Conservation (phyloP, 2,888 invertebrate genomes). For the Chloromyia formosa region DNA sequence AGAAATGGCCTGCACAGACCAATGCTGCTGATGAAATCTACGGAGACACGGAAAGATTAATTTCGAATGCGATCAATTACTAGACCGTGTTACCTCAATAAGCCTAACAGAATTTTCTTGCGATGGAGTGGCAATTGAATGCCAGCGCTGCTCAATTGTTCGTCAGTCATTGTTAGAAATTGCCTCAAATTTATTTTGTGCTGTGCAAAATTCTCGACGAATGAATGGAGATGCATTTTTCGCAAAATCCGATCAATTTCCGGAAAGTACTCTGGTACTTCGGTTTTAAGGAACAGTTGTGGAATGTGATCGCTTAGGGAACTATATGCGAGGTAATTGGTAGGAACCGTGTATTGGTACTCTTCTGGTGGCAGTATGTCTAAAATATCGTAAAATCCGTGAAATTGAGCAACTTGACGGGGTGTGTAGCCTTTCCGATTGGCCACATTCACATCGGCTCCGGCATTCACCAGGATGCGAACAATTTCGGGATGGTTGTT, state of each 20-base stretch:
- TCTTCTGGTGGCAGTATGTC: conserved; percentile 57
- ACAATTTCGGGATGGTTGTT: conserved; percentile 59
- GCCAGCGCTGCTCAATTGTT: conserved; percentile 56
- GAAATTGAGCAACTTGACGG: conserved; percentile 58
- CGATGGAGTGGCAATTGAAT: conserved; percentile 58
- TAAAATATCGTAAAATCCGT: conserved; percentile 60
- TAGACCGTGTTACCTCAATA: conserved; percentile 57
- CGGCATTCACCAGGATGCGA: conserved; percentile 54
- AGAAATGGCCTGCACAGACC: conserved; percentile 59
- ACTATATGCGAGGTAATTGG: conserved; percentile 57
- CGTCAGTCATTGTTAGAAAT: conserved; percentile 59
- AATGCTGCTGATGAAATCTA: conserved; percentile 62
- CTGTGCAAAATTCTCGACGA: conserved; percentile 58
- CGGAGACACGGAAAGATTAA: background rate
- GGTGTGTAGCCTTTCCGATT: conserved; percentile 61
- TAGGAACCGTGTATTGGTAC: conserved; percentile 56
- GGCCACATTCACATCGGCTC: conserved; percentile 55
- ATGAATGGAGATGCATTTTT: conserved; percentile 55
- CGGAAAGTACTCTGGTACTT: conserved; percentile 63
- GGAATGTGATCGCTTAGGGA: conserved; percentile 60
- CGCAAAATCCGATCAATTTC: conserved; percentile 58
- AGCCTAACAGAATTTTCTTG: conserved; percentile 58
- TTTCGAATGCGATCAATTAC: background rate
- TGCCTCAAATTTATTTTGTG: conserved; percentile 56
- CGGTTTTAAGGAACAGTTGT: conserved; percentile 59